Percentiles rank a stretch among this genome's conserved stretches.
Conservation (phyloP, 2,888 invertebrate species). For the Dioctria rufipes region DNA sequence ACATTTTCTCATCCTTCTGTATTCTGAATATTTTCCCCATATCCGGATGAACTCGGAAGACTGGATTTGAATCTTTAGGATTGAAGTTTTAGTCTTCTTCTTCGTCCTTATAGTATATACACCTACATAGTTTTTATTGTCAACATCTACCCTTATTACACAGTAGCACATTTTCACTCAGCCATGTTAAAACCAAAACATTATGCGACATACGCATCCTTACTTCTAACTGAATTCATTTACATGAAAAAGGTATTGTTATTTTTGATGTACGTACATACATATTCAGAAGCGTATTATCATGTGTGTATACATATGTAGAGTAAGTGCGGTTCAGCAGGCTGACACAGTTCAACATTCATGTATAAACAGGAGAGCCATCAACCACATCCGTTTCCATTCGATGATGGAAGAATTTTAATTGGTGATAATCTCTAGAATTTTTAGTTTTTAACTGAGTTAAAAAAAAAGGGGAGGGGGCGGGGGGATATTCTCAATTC, state of each 20-base stretch:
- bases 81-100: constrained; percentile 1
- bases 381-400: neutral
- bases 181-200: neutral
- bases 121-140: neutral
- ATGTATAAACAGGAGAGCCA: neutral
- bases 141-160: constrained; percentile 11
- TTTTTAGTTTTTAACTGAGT: neutral
- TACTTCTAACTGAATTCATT: constrained; percentile 33
- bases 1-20: constrained; percentile 15
- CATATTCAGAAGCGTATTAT: neutral
- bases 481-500: too few species aligned
- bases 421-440: constrained; percentile 28
- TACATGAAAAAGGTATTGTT: constrained; percentile 30
- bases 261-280: neutral
- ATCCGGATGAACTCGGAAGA: neutral
- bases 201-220: neutral
- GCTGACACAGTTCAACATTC: constrained; percentile 39
- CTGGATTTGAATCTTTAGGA: constrained; percentile 4
- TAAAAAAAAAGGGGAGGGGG: too few species aligned
- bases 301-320: neutral
- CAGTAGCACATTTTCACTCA: constrained; percentile 22
- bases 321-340: neutral
- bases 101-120: neutral
- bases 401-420: constrained; percentile 11
- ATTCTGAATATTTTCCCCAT: constrained; percentile 4